Percentiles rank a stretch among this genome's conserved stretches.
These are phyloP conservation scores for Telmatochromis sp. DNA, from an alignment of 2,113 vertebrate species.

Conservation along the genomic window DNA sequence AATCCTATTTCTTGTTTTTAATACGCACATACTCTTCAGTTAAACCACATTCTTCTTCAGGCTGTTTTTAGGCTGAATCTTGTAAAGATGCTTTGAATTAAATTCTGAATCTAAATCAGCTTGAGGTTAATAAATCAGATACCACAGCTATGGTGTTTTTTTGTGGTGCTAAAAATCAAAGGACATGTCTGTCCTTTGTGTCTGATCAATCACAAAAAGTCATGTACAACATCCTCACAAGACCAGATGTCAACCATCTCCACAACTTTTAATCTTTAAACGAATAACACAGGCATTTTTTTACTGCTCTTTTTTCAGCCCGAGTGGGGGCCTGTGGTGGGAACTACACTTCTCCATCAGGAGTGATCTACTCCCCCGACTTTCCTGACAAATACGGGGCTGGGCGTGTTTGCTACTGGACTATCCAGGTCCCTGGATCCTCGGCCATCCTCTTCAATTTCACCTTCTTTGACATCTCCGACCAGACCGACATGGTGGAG, in stretches of 20 bases:
- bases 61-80: neutral
- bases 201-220: neutral
- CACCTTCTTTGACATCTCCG: conserved; percentile 89
- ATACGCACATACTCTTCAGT: neutral
- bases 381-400: conserved; percentile 86
- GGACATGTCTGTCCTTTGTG: neutral
- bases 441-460: conserved; percentile 85
- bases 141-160: neutral
- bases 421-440: conserved; percentile 83
- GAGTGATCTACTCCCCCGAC: conserved; percentile 91
- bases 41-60: neutral
- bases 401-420: conserved; percentile 92
- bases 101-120: neutral
- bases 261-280: neutral
- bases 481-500: conserved; percentile 94
- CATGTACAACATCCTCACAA: neutral
- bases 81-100: neutral
- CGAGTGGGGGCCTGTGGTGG: conserved; percentile 89
- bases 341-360: conserved; percentile 82
- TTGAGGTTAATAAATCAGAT: neutral
- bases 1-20: neutral
- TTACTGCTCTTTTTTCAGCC: conserved; percentile 61
- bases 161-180: neutral
- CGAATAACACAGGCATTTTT: neutral
- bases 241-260: neutral